Evolutionary conservation across 2,113 vertebrate genomes (phyloP).

Genomic region (Pachypanchax playfairii): DNA sequence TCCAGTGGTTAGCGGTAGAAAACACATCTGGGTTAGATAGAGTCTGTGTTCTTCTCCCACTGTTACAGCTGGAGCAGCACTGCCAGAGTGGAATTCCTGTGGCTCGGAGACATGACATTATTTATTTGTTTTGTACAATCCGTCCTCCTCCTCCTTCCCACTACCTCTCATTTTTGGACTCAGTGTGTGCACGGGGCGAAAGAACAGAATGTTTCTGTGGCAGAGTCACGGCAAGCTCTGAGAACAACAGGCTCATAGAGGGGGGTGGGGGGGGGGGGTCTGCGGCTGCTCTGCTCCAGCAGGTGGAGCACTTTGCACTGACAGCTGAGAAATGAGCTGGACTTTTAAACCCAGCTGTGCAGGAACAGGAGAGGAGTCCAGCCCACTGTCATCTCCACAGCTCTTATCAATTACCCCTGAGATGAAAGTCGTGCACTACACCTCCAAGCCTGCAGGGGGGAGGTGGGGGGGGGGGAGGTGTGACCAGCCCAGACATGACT

Average conservation of each 20-base stretch:
- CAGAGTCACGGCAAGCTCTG: constrained; percentile 50
- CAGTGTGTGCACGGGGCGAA: constrained; percentile 74
- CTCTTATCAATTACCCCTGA: constrained; percentile 57
- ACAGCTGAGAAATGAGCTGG: constrained; percentile 47
- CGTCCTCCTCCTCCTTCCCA: constrained; percentile 76
- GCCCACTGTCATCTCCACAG: constrained; percentile 33
- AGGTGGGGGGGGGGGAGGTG: background rate
- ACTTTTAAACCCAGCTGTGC: constrained; percentile 39
- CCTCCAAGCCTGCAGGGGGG: constrained; percentile 29
- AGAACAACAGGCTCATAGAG: constrained; percentile 69
- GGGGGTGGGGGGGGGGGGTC: constrained; percentile 43
- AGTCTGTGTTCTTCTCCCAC: constrained; percentile 83
- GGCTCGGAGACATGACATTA: constrained; percentile 88
- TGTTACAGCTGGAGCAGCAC: constrained; percentile 78
- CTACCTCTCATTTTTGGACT: constrained; percentile 79
- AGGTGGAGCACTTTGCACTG: constrained; percentile 69
- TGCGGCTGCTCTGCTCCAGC: constrained; percentile 63
- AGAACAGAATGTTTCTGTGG: constrained; percentile 91
- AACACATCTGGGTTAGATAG: constrained; percentile 90
- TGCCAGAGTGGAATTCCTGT: constrained; percentile 92
- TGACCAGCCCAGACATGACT: constrained; percentile 50
- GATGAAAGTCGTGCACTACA: constrained; percentile 48
- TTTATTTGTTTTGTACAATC: constrained; percentile 88
- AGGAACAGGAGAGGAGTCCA: constrained; percentile 48
- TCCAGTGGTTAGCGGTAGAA: constrained; percentile 73